Conservation (phyloP, 2,797 vertebrate species). For the Arctocebus calabarensis region DNA sequence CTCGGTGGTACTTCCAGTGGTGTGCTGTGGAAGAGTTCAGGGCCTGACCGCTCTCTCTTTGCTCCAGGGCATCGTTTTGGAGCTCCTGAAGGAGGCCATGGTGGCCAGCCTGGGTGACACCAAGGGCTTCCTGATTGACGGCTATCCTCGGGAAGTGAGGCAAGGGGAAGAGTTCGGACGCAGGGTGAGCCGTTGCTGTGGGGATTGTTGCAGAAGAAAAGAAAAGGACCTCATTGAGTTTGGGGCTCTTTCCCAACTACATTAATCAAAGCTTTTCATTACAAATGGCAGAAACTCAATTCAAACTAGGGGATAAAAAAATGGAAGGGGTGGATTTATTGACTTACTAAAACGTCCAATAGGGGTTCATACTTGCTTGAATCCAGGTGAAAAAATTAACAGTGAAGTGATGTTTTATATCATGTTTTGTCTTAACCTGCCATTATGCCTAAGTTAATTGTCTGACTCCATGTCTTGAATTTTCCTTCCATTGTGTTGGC, state of each 20-base stretch:
- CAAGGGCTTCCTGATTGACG: conserved; percentile 92
- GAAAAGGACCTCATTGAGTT: not conserved
- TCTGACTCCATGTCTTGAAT: not conserved
- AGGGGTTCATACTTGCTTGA: not conserved
- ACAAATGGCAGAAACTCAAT: not conserved
- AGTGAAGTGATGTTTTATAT: too few relatives aligned
- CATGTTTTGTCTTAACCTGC: too few relatives aligned
- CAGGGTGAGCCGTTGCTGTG: conserved; percentile 88
- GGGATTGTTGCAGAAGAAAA: not conserved
- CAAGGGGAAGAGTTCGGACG: conserved; percentile 93
- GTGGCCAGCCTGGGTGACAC: conserved; percentile 84
- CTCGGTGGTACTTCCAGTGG: not conserved
- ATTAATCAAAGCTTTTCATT: not conserved
- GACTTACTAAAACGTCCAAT: not conserved
- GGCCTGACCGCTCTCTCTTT: conserved; percentile 51
- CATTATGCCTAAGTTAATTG: too few relatives aligned
- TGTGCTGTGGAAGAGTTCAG: not conserved
- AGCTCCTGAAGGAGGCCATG: conserved; percentile 93
- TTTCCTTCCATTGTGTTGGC: not conserved
- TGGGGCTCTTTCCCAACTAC: not conserved
- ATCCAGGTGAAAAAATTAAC: not conserved
- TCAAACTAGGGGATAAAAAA: not conserved
- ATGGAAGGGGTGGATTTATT: not conserved
- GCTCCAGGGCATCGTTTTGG: conserved; percentile 90
- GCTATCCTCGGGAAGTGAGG: conserved; percentile 93